phyloP scores from a whole-genome alignment of 2,888 invertebrate species.

The Resseliella maxima region DNA sequence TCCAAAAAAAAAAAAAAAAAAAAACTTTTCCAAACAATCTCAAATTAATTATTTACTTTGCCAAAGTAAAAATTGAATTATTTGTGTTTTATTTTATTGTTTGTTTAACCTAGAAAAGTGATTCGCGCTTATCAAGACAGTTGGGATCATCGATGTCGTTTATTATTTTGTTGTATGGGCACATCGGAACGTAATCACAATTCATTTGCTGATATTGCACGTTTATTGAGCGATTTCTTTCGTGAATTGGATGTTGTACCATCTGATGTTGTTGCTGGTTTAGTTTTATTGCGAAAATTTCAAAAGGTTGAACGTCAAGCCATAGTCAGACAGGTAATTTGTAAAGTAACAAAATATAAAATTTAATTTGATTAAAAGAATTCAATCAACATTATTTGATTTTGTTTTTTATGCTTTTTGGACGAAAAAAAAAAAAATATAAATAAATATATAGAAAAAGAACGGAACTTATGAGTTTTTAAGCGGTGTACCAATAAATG shows the following conservation, averaged over 20 bases:
- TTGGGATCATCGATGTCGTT: slow-evolving; percentile 85
- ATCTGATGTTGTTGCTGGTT: slow-evolving; percentile 86
- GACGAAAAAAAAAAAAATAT: too few species aligned
- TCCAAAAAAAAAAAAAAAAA: too few species aligned
- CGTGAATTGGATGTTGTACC: slow-evolving; percentile 89
- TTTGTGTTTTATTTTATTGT: not conserved
- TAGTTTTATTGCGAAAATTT: slow-evolving; percentile 81
- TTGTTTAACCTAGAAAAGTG: slow-evolving; percentile 74
- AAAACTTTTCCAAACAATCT: too few species aligned
- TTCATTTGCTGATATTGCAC: slow-evolving; percentile 86
- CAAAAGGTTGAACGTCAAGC: slow-evolving; percentile 83
- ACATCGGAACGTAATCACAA: slow-evolving; percentile 81
- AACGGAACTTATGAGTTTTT: slow-evolving; percentile 88
- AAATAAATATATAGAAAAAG: slow-evolving; percentile 70
- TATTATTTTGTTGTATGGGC: slow-evolving; percentile 85
- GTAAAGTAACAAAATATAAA: not conserved
- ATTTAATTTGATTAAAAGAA: not conserved
- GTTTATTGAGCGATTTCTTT: slow-evolving; percentile 86
- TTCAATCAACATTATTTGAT: not conserved
- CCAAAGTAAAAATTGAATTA: not conserved
- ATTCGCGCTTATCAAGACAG: slow-evolving; percentile 87
- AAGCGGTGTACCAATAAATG: slow-evolving; percentile 85
- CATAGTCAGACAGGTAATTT: slow-evolving; percentile 75
- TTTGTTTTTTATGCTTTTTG: not conserved
- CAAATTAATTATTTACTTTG: too few species aligned